These are phyloP conservation scores for Acrossocheilus fasciatus DNA, from an alignment of 2,797 vertebrate species.

Conservation along the genomic window DNA sequence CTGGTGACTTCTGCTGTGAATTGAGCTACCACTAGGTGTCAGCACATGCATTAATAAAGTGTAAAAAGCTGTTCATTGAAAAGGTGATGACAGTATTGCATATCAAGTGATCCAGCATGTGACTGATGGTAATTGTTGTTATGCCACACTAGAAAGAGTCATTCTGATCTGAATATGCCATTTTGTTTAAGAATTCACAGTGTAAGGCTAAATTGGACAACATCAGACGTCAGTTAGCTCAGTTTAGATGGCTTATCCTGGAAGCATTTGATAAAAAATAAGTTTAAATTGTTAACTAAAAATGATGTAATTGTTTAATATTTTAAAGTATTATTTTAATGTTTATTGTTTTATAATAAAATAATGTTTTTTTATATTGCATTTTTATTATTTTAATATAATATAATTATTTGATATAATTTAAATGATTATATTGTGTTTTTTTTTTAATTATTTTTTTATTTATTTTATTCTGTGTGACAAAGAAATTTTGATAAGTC, in stretches of 20 bases:
- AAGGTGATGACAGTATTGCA: constrained; percentile 39
- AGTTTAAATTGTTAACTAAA: not conserved
- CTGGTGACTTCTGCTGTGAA: not conserved
- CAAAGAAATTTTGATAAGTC: not conserved
- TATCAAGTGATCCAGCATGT: constrained; percentile 35
- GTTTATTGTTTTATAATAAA: not conserved
- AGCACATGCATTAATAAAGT: constrained; percentile 67
- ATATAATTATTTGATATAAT: not conserved
- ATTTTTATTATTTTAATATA: not conserved
- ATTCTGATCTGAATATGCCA: not conserved
- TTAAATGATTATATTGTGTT: not conserved
- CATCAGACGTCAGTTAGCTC: not conserved
- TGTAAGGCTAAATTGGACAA: not conserved
- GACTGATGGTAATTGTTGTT: constrained; percentile 13
- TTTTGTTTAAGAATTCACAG: not conserved
- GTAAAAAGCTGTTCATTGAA: not conserved
- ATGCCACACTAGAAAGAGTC: not conserved
- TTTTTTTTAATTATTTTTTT: not conserved
- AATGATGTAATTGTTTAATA: not conserved
- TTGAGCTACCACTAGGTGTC: constrained; percentile 75
- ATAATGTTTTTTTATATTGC: not conserved
- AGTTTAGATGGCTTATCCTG: not conserved
- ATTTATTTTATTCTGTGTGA: not conserved
- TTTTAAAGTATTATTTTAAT: not conserved
- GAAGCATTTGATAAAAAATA: not conserved